Evolutionary conservation across 2,797 vertebrate genomes (phyloP).

Genomic region (Manis javanica): DNA sequence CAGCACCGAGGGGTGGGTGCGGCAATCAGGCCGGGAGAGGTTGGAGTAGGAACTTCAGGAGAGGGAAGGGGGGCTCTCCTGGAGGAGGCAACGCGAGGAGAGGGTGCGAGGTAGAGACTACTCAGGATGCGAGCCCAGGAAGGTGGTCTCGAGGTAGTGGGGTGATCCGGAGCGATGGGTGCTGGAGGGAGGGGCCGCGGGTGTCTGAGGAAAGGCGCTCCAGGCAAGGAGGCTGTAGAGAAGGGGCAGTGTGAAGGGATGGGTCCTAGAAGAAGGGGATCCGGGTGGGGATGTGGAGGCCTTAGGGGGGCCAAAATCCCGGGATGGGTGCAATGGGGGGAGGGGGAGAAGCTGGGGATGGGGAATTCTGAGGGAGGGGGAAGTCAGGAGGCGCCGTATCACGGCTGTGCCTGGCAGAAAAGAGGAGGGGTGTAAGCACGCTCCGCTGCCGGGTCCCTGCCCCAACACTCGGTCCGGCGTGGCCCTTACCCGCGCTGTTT

Average conservation of each 20-base stretch:
- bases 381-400: conserved; percentile 46
- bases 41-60: background rate
- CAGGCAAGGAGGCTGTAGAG: background rate
- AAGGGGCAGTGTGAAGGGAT: conserved; percentile 13
- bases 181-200: conserved; percentile 18
- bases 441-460: conserved; percentile 40
- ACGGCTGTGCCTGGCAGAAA: conserved; percentile 25
- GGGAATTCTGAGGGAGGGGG: conserved; percentile 45
- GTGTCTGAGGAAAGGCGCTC: background rate
- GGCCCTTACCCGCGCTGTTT: conserved; percentile 68
- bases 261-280: conserved; percentile 21
- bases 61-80: background rate
- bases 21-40: background rate
- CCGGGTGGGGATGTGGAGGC: conserved; percentile 16
- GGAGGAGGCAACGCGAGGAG: background rate
- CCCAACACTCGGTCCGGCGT: background rate
- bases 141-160: conserved; percentile 36
- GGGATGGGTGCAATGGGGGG: conserved; percentile 47
- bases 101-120: background rate
- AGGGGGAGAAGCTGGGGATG: conserved; percentile 59
- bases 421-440: conserved; percentile 24
- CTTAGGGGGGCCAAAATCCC: conserved; percentile 34
- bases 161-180: conserved; percentile 23
- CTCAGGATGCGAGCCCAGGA: conserved; percentile 1
- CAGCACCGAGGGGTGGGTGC: background rate